Base-by-base conservation (phyloP, 2,888 invertebrate species). In the Phortica magna region DNA sequence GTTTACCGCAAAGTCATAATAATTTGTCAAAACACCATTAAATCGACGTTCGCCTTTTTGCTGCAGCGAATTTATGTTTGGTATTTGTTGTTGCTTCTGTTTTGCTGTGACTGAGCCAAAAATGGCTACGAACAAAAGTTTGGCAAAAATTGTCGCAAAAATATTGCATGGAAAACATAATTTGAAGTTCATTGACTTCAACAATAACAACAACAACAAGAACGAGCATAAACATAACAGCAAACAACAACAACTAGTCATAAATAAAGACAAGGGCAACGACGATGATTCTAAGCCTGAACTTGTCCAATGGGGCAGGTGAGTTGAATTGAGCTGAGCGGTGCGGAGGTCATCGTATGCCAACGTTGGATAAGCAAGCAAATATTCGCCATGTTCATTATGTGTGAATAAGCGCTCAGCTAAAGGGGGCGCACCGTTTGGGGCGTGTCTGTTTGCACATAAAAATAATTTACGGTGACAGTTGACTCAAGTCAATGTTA, bases 1-100 rank as follows among this genome's bases (percentile, higher is more conserved):
- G 53, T 78, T 78, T 75, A 70, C 72, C 72, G 77, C 73, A 70
- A 77, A 77, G 77, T 77, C 73, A 79, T 79, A 79, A 79, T 77
- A 79, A 79, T 79, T 79, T 77, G 79, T 79, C 79, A 79, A 70
- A 77, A 77, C 79, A 74, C 77, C 79, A 79, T 77, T 74, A 76
- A 76, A 70, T 74, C 19, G 74, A 71, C 73, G 57, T 64, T 73
- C 57, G 53, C 59, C 19, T 71, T 68, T 43, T 70, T 70, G 17
- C 22, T 61, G 39, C 41, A n/a, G 19, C 17, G 61, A 22, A 61
- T 61, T 61, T 61, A 22, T 61, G 61, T 7, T 61, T 22, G 12
- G 12, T 10, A 7, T 48, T 43, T 70, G 22, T 9, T 10, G 48
- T 70, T 48, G 48, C 10, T 68, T 17, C n/a, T 48, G 7, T 17